Evolutionary conservation across 2,113 vertebrate genomes (phyloP).

Genomic region (Lamprotornis superbus): DNA sequence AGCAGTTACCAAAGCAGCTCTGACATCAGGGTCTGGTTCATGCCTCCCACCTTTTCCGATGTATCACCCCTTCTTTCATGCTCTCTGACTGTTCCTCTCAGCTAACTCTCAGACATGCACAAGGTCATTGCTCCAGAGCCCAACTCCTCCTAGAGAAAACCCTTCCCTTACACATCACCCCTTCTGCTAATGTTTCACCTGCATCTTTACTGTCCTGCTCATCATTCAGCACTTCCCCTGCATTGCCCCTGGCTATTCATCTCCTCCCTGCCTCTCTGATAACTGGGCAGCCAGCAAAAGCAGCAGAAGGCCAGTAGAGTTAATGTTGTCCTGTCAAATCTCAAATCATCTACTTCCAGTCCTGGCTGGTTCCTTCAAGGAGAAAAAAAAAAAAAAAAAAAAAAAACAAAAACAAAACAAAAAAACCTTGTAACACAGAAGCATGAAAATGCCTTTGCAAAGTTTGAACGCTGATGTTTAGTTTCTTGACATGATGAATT

Average conservation of each 20-base stretch:
- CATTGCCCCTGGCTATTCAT: accelerated
- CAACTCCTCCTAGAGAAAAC: background rate
- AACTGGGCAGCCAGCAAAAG: background rate
- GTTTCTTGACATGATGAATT: background rate
- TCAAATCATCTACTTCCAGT: background rate
- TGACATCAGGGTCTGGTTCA: background rate
- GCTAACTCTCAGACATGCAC: background rate
- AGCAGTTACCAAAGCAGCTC: background rate
- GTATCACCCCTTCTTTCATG: background rate
- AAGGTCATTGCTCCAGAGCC: background rate
- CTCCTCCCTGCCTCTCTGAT: background rate
- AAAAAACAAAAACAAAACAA: background rate
- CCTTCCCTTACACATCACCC: background rate
- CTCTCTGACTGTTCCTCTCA: background rate
- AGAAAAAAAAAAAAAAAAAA: background rate
- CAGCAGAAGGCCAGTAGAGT: background rate
- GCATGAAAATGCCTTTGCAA: background rate
- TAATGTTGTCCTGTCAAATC: background rate
- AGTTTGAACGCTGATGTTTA: background rate
- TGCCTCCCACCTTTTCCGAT: background rate
- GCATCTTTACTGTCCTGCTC: background rate
- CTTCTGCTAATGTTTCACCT: background rate
- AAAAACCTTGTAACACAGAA: background rate
- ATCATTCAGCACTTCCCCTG: accelerated
- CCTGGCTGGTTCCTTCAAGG: background rate